Base-by-base conservation (phyloP, 1,140 invertebrate species). In the Drosophila asahinai region DNA sequence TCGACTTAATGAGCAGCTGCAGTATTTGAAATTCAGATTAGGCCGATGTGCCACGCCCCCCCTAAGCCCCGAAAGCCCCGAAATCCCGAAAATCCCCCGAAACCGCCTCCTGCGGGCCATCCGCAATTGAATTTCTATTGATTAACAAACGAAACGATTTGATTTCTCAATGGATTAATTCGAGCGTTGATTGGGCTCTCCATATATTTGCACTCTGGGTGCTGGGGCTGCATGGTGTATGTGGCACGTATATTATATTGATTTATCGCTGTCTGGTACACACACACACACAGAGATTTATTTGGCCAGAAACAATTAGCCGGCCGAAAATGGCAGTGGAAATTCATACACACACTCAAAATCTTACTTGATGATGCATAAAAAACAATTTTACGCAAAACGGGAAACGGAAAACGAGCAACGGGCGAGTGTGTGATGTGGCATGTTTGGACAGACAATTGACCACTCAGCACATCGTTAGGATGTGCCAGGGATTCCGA, bases 381-480 rank as follows among this genome's bases (percentile, higher is more conserved):
- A 67, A 76, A 77, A 77, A 77, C 75, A 77, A 77, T 77, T 77
- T 67, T 43, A 60, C 36, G 54, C 62, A 77, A 77, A 77, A 15
- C 74, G 43, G 25, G 25, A 14, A 55, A 38, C 14, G 14, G 49
- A 22, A 12, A 51, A 40, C 5, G 25, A 14, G 19, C 15, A 30
- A 14, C 4, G 19, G 5, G 14, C 5, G 60, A 8, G 15, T 17
- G 55, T 36, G 40, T 45, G 19, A 45, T 45, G 38, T 30, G 57
- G 25, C 30, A 51, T 60, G 33, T 59, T 51, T 43, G 62, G 66
- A 65, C 66, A 71, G 54, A 73, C 66, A 72, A 73, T 72, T 76
- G 72, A 77, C 73, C 73, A 77, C 73, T 77, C 73, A 77, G 73
- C 73, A 77, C 73, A 77, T 76, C 73, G 72, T 76, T 73, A 75